Conservation (phyloP, 2,888 invertebrate genomes). For the Microplitis manilae region DNA sequence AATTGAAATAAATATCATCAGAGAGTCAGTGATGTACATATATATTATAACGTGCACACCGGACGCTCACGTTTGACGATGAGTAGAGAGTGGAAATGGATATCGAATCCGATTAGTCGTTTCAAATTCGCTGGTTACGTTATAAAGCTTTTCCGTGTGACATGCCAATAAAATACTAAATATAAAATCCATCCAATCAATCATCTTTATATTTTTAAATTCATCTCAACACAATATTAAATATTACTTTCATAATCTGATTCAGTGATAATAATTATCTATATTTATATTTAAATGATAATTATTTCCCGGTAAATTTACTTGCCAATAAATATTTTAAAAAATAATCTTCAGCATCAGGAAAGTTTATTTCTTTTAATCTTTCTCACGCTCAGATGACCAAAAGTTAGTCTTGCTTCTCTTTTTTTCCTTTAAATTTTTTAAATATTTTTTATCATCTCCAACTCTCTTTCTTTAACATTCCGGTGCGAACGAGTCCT, state of each 20-base stretch:
- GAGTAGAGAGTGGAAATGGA: conserved; percentile 27
- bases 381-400: too few relatives aligned
- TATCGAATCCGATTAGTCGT: conserved; percentile 28
- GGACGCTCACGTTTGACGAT: not conserved
- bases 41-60: too few relatives aligned
- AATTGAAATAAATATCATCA: not conserved
- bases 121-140: conserved; percentile 14
- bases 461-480: not conserved
- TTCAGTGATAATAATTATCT: too few relatives aligned
- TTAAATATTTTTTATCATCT: too few relatives aligned
- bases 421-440: not conserved
- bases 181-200: conserved; percentile 6
- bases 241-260: too few relatives aligned
- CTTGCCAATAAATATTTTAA: too few relatives aligned
- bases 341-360: too few relatives aligned
- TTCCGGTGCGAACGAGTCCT: conserved; percentile 38
- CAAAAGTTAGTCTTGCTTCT: not conserved
- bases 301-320: too few relatives aligned
- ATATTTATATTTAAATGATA: too few relatives aligned
- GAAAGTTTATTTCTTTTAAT: too few relatives aligned
- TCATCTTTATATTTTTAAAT: not conserved
- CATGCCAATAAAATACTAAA: conserved; percentile 15
- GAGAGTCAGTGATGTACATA: not conserved
- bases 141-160: conserved; percentile 18
- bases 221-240: not conserved